Percentiles rank a stretch among this genome's conserved stretches.
Evolutionary conservation across 2,888 invertebrate species (phyloP).

Genomic region (Lottia gigantea): DNA sequence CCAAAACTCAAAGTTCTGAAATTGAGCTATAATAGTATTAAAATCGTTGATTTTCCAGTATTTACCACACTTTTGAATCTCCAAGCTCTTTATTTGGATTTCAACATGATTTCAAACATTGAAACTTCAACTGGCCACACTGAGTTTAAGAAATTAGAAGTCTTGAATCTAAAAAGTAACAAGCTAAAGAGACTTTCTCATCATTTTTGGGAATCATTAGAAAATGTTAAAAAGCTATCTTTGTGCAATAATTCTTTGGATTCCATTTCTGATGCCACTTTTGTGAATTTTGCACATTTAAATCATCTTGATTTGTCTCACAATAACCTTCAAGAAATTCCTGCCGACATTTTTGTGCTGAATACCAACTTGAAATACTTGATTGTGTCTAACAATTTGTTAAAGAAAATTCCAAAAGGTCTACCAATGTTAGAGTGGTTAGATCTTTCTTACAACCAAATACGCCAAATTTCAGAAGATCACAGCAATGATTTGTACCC

Average conservation of each 20-base stretch:
- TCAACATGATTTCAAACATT: constrained; percentile 17
- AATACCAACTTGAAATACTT: constrained; percentile 30
- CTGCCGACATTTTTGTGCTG: constrained; percentile 24
- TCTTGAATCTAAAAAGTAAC: constrained; percentile 23
- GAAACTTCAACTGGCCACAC: neutral
- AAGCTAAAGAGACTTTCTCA: constrained; percentile 17
- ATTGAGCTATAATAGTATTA: constrained; percentile 21
- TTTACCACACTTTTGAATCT: constrained; percentile 15
- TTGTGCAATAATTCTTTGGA: constrained; percentile 28
- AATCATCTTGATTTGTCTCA: constrained; percentile 33
- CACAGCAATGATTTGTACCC: constrained; percentile 35
- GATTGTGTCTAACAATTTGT: constrained; percentile 33
- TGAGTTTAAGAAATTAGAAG: constrained; percentile 12
- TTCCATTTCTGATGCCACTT: constrained; percentile 18
- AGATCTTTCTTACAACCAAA: constrained; percentile 37
- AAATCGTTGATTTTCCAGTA: constrained; percentile 10
- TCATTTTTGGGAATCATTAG: constrained; percentile 12
- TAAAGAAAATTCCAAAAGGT: constrained; percentile 28
- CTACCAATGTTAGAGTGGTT: constrained; percentile 40
- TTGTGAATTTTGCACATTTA: constrained; percentile 20
- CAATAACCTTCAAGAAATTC: constrained; percentile 30
- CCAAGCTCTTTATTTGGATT: constrained; percentile 16
- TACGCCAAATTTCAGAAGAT: constrained; percentile 28
- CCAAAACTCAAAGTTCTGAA: constrained; percentile 19
- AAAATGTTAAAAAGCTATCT: constrained; percentile 18